Base-by-base conservation (phyloP, 2,113 vertebrate species). In the Ornithorhynchus anatinus region DNA sequence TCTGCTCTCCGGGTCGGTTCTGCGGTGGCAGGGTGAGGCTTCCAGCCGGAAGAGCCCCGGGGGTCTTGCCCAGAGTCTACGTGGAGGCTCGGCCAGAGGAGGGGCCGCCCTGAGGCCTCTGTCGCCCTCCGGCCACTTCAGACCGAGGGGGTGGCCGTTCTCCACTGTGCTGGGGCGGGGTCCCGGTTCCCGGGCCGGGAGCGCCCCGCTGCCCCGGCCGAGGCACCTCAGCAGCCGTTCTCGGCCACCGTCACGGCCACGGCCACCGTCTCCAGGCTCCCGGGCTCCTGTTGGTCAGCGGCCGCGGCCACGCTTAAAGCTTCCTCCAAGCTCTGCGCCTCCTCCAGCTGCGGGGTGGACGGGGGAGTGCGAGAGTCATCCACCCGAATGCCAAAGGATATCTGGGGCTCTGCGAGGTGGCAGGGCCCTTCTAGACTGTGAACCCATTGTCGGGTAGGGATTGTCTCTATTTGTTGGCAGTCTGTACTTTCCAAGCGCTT, bases 321-420 rank as follows among this genome's bases (percentile, higher is more conserved):
- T 25, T 92, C 93, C 44, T 94, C 93, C 74, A 94, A 76, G n/a
- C 86, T 93, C 85, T 92, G 94, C 81, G 93, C 93, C 25, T 92
- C 90, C 84, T 94, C 93, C 32, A 95, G 44, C 93, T 95, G 64
- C 8, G 17, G 43, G 32, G 10, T 5, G 16, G 11, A 44, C 13
- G 22, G 32, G 40, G 6, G 50, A 75, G 1, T 1, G 32, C 32
- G 25, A 40, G 10, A 35, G 60, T 72, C 13, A 33, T 1, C 43
- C 5, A 52, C 1, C n/a, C n/a, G n/a, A n/a, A n/a, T n/a, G n/a
- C n/a, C n/a, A n/a, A n/a, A n/a, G 25, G 13, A 19, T 14, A n/a
- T 11, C 12, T 3, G 20, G n/a, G n/a, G 14, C 40, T 14, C 12
- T 13, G n/a, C n/a, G n/a, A 8, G 27, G 4, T 1, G 53, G 51